Base-by-base conservation (phyloP, 1,140 invertebrate species). In the Pristionchus pacificus region DNA sequence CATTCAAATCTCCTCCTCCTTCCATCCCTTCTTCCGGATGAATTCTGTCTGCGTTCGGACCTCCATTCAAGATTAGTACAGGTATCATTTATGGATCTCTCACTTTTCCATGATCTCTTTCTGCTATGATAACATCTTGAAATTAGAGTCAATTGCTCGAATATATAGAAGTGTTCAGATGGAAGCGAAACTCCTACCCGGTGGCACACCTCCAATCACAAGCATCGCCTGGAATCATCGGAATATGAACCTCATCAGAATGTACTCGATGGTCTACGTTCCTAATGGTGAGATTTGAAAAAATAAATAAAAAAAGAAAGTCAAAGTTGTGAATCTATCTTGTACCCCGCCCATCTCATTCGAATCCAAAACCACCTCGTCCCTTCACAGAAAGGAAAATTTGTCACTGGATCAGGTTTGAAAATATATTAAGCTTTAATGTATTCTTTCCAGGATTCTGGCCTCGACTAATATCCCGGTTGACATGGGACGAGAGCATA, bases 1-100 rank as follows among this genome's bases (percentile, higher is more conserved):
- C 94, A 98, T 83, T 91, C 90, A 28, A 85, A 93, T 2, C 91
- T 92, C 19, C 84, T 98, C 19, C 85, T 98, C 1, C 93, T 98
- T 77, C 94, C 95, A 0, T 93, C 92, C 0, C 85, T 98, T 29
- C 85, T 98, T 74, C 95, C 94, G 0, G 88, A 90, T 0, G 92
- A 93, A 84, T 89, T 91, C 70, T 88, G 89, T 33, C 85, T 89
- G 71, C 80, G 84, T 82, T 71, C 87, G 85, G 87, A 86, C 49
- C 81, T 86, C 49, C 84, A 49, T 49, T 10, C 38, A 10, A 6
- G 6, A 49, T 19, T 6, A 49, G 38, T 49, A 6, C 6, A 49
- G 38, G 38, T 49, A 49, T 19, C 38, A 49, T 49, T 49, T 19
- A 49, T 49, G 6, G 6, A 6, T 19, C 19, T 49, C 38, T 49